Percentiles rank a stretch among this genome's conserved stretches.
Conservation (phyloP, 2,888 invertebrate species). For the Cephalotes varians region DNA sequence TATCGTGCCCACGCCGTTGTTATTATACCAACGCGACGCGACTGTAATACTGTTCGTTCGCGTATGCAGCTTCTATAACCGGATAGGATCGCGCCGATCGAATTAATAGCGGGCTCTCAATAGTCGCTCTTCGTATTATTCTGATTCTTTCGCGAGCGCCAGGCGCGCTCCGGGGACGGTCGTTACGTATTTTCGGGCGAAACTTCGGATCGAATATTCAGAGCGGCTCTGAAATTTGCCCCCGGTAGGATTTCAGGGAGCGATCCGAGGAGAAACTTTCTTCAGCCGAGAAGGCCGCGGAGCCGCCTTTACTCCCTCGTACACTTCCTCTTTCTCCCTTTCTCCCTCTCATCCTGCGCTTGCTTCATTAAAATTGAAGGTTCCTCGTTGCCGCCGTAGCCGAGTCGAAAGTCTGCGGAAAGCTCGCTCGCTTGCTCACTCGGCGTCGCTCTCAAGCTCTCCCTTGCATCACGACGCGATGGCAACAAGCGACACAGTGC, state of each 20-base stretch:
- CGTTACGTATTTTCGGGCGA: constrained; percentile 55
- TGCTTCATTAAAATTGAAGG: constrained; percentile 77
- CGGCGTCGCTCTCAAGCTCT: not conserved
- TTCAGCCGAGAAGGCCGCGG: constrained; percentile 5
- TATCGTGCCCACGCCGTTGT: constrained; percentile 39
- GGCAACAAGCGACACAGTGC: constrained; percentile 53
- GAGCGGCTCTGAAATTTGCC: constrained; percentile 62
- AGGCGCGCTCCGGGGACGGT: not conserved
- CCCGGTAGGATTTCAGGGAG: constrained; percentile 64
- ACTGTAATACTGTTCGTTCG: constrained; percentile 34
- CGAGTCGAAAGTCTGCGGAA: constrained; percentile 73
- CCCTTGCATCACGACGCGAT: constrained; percentile 14
- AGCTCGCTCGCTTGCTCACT: constrained; percentile 41
- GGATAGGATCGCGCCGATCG: constrained; percentile 5
- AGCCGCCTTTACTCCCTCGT: not conserved
- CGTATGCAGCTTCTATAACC: constrained; percentile 23
- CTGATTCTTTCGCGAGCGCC: constrained; percentile 36
- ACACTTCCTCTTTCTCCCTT: constrained; percentile 39
- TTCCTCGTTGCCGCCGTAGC: constrained; percentile 68
- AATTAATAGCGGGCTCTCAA: constrained; percentile 63
- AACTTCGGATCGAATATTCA: constrained; percentile 71
- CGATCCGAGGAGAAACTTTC: constrained; percentile 50
- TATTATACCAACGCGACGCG: constrained; percentile 41
- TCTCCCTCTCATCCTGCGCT: constrained; percentile 51
- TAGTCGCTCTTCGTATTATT: constrained; percentile 54